These are phyloP conservation scores for Trematomus loennbergii DNA, from an alignment of 2,113 vertebrate species.

Conservation along the genomic window DNA sequence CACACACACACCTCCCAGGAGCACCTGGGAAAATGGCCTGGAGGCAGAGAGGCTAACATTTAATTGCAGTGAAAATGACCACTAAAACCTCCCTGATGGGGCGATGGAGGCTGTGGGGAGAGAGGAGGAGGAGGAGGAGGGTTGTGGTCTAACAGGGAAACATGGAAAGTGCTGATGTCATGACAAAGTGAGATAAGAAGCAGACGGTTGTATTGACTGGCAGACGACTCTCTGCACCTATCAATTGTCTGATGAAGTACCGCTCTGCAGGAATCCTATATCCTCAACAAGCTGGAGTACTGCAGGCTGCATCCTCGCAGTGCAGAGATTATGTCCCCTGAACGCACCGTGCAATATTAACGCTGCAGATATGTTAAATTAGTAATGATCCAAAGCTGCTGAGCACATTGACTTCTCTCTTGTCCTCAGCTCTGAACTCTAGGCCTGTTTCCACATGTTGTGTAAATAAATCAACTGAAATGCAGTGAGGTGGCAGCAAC, in stretches of 20 bases:
- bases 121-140: slow-evolving; percentile 36
- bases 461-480: not conserved
- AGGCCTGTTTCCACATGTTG: slow-evolving; percentile 15
- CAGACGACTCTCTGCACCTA: slow-evolving; percentile 18
- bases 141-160: not conserved
- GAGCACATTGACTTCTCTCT: slow-evolving; percentile 56
- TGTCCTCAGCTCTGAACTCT: slow-evolving; percentile 28
- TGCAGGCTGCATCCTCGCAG: slow-evolving; percentile 22
- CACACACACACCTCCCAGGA: slow-evolving; percentile 64
- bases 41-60: slow-evolving; percentile 72
- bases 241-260: slow-evolving; percentile 25
- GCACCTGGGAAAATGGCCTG: slow-evolving; percentile 69
- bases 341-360: slow-evolving; percentile 58
- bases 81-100: slow-evolving; percentile 66
- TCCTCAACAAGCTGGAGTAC: slow-evolving; percentile 14
- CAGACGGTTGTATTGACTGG: slow-evolving; percentile 39
- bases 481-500: not conserved
- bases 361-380: slow-evolving; percentile 70
- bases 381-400: slow-evolving; percentile 69
- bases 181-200: slow-evolving; percentile 23
- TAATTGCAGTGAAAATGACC: slow-evolving; percentile 76
- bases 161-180: slow-evolving; percentile 21
- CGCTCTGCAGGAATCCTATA: not conserved
- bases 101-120: slow-evolving; percentile 34
- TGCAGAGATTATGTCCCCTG: slow-evolving; percentile 40